Evolutionary conservation across 2,113 vertebrate genomes (phyloP).

Genomic region (Podarcis cretensis): DNA sequence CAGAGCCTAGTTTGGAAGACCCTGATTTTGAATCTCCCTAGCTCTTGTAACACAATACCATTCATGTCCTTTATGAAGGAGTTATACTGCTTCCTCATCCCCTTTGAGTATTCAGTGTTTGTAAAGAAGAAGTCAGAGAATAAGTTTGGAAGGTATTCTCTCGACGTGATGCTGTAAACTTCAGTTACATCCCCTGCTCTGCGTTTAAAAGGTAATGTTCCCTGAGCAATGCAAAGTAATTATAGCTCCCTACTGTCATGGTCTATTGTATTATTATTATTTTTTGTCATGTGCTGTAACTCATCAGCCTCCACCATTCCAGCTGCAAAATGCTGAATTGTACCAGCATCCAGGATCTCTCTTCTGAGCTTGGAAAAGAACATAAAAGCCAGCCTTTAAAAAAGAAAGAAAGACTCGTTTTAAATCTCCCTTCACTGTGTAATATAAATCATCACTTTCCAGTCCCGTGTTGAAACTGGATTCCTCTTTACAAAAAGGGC

Average conservation of each 20-base stretch:
- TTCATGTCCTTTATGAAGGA: too few relatives aligned
- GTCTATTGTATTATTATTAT: constrained; percentile 25
- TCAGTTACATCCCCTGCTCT: neutral
- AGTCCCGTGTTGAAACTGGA: neutral
- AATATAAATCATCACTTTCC: constrained; percentile 7
- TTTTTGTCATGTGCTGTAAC: constrained; percentile 13
- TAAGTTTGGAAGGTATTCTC: neutral
- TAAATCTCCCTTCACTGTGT: neutral
- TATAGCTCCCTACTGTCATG: neutral
- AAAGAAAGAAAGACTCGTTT: neutral
- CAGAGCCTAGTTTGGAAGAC: too few relatives aligned
- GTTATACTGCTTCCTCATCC: too few relatives aligned
- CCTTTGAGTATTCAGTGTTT: too few relatives aligned
- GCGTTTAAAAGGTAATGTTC: constrained; percentile 9
- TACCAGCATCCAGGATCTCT: neutral
- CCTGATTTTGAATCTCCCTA: too few relatives aligned
- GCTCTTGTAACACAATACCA: too few relatives aligned
- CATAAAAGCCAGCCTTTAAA: neutral
- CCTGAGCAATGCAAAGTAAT: constrained; percentile 22
- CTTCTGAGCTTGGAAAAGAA: neutral
- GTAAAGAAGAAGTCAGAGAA: too few relatives aligned
- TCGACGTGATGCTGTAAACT: neutral
- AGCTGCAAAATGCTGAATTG: constrained; percentile 14
- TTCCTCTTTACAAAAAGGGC: constrained; percentile 3
- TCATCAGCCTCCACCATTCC: neutral